Base-by-base conservation (phyloP, 2,113 vertebrate species). In the Pimephales promelas region DNA sequence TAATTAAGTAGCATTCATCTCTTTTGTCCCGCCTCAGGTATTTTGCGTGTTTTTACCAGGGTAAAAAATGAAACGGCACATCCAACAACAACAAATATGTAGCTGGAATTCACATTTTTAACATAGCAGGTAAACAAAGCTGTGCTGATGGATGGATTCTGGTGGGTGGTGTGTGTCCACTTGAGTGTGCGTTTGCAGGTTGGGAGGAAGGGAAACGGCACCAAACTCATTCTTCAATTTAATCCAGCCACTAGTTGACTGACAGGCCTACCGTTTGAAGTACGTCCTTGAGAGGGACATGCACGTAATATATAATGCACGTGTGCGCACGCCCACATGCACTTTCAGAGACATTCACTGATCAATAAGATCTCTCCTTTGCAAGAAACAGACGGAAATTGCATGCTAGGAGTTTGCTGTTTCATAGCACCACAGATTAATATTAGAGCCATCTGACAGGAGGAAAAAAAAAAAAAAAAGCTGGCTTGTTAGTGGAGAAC, bases 401-500 rank as follows among this genome's bases (percentile, higher is more conserved):
- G 83, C 83, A 78, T 84, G 83, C 56, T 70, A 28, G 83, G 34
- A 78, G 64, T 78, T 78, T 84, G 16, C 74, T 78, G 62, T 78
- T 59, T 26, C 47, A 66, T 56, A 22, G 82, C 72, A 54, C 57
- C 34, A 3, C 11, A 49, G 49, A 84, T 84, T 77, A 78, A 66
- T 70, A 84, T 57, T 70, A 68, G 83, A 84, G 74, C 34, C 62
- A 31, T 56, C 64, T 73, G 70, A 79, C 49, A 83, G 83, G 6
- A 22, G 52, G n/a, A 61, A 40, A 20, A 16, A 75, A 16, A 75
- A 49, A 76, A 45, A 62, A 57, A 71, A 28, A 83, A 64, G 56
- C 73, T 68, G 45, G 79, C 82, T 87, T 87, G 82, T 87, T 89
- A 87, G 85, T 80, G 66, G 71, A 81, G 77, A 81, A 77, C 62